A percentile compares a stretch with the other conserved stretches of the same genome.
Evolutionary conservation across 30 jellyfish, hydroid and myxozoan species (phyloP).

Genomic region (Rhopilema esculentum): DNA sequence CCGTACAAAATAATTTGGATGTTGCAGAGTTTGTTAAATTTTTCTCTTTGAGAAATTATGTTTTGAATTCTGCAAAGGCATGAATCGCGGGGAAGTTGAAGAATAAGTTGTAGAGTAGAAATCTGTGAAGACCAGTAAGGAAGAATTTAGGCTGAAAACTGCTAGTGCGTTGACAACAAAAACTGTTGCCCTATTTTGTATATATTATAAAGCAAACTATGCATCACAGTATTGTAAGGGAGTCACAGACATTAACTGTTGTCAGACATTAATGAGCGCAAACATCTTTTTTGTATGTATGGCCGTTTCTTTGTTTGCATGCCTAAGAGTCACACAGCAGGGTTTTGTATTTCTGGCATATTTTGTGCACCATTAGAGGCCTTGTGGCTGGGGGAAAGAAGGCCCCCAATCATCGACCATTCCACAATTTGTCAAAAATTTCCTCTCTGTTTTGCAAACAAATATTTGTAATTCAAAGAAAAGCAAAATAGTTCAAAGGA

Average conservation of each 20-base stretch:
- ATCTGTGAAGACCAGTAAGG: neutral
- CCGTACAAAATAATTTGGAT: too few species aligned
- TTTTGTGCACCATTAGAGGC: neutral
- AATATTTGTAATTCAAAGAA: too few species aligned
- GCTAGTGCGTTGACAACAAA: conserved; percentile 17
- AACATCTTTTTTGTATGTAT: neutral
- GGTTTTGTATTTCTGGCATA: neutral
- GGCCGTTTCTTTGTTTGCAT: neutral
- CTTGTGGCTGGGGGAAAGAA: neutral
- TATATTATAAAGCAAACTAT: neutral
- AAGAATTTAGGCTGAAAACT: neutral
- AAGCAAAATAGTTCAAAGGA: too few species aligned
- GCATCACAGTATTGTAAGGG: neutral
- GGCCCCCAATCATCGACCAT: neutral
- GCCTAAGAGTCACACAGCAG: neutral
- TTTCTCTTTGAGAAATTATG: too few species aligned
- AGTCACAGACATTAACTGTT: neutral
- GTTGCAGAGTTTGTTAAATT: too few species aligned
- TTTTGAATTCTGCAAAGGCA: too few species aligned
- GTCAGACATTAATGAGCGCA: neutral
- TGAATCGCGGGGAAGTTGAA: too few species aligned
- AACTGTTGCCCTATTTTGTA: neutral
- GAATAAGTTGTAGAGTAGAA: too few species aligned
- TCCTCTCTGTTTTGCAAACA: too few species aligned
- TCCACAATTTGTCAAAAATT: neutral